Evolutionary conservation across 2,888 invertebrate species (phyloP), one percentile per base, ranked within the genome.

Genomic region (Ectropis crepuscularia): DNA sequence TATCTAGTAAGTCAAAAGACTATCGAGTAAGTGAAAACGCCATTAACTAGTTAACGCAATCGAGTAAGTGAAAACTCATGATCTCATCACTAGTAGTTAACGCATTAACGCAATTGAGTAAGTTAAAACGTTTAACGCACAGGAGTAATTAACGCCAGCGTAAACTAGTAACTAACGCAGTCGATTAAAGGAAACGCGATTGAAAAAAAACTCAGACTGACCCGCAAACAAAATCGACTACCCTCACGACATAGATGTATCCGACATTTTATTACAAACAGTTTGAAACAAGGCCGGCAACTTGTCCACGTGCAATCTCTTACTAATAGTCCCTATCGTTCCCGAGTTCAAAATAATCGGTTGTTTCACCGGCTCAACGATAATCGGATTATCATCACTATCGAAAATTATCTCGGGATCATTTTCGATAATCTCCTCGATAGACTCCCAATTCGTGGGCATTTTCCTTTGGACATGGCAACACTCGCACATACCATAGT

Each of bases 371-470:
- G 81, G 83, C 61, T 89, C 87, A 2, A 90, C 87, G 0, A 89
- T 74, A 7, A 88, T 87, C 9, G 90, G 90, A 67, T 89, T 89
- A 48, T 90, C 86, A 16, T 92, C 86, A 8, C 78, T 70, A 80
- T 92, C 92, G 75, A 92, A 92, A 65, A 92, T 92, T 0, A 92
- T 92, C 70, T 92, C 92, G 2, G 92, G 90, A 75, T 92, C 91
- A 48, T 91, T 90, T 53, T 91, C 91, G n/a, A 92, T 92, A 0
- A 89, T 89, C 57, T 90, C 87, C 75, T 90, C 91, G 36, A 92
- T 90, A 0, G 87, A 84, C 59, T 87, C 75, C 92, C 92, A 92
- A 57, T 90, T 85, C 0, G 87, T 89, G 5, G 72, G 81, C 45
- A 85, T 12, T 60, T 78, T 87, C 72, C 77, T 89, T 70, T 80